Base-by-base conservation (phyloP, 2,888 invertebrate species). In the Drosophila nigricruria region DNA sequence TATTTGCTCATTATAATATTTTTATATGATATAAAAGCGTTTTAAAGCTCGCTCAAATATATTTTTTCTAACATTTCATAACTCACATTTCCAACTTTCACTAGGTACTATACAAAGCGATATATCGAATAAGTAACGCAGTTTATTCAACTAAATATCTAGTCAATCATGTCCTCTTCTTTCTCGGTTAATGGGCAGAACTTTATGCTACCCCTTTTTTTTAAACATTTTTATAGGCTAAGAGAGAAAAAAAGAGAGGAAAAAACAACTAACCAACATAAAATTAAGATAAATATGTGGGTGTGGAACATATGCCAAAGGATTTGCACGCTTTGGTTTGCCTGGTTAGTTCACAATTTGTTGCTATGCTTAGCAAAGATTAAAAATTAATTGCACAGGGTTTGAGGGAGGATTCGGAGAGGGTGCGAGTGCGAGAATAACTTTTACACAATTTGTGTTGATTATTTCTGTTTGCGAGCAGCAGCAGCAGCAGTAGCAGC, bases 311-410 rank as follows among this genome's bases (percentile, higher is more conserved):
- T 77, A 73, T 63, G 70, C 68, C 72, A 56, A 81, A 67, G 54
- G 63, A 56, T 52, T 23, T 30, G 45, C 54, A 53, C 27, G 43
- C 42, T 36, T 66, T 52, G 25, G 36, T 52, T 43, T 43, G 57
- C 50, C 56, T 64, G 73, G 70, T 69, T 68, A 72, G 79, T 64
- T 77, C 53, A 73, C 77, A 81, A 82, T 82, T 83, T 84, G 78
- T 73, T 78, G 78, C 80, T 82, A 76, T 80, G 83, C 70, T 84
- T 82, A 80, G 80, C 73, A 59, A 64, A 84, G 85, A 84, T 84
- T 84, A 84, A 87, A 85, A 87, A 84, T 82, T 88, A 84, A 84
- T 84, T 84, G 78, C 50, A 53, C 60, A 45, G 59, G 58, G 64
- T 64, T 63, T 50, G 47, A 36, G 45, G 40, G 12, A n/a, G 30